These are phyloP conservation scores for Arvicanthis niloticus DNA, from an alignment of 2,113 vertebrate genomes.

Conservation along the genomic window DNA sequence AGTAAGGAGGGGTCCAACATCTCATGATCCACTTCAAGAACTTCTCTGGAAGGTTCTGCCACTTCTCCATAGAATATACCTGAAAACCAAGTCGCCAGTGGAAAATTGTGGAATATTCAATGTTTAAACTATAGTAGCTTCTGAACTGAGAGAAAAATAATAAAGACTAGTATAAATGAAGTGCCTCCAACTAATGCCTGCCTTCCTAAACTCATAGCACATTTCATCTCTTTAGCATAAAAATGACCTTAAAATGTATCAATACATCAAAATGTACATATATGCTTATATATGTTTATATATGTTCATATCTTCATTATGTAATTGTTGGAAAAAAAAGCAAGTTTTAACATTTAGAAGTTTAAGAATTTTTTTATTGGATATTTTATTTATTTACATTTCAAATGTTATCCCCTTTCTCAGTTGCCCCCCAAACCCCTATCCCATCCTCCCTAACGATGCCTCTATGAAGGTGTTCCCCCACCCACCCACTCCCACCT, in stretches of 20 bases:
- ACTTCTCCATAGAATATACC: neutral
- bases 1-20: fast-evolving
- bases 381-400: too few relatives aligned
- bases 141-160: neutral
- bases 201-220: neutral
- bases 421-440: too few relatives aligned
- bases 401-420: too few relatives aligned
- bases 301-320: neutral
- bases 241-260: slow-evolving; percentile 18
- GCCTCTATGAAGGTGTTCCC: too few relatives aligned
- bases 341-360: neutral
- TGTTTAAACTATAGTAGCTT: neutral
- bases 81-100: neutral
- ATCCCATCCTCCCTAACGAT: too few relatives aligned
- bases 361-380: neutral
- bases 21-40: neutral
- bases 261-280: neutral
- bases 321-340: neutral
- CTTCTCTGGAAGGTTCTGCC: neutral
- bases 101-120: neutral
- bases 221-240: neutral
- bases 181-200: neutral
- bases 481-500: too few relatives aligned
- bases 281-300: neutral
- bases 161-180: neutral